These are phyloP conservation scores for Nyctibius bracteatus DNA, from an alignment of 2,113 vertebrate genomes.

Conservation along the genomic window DNA sequence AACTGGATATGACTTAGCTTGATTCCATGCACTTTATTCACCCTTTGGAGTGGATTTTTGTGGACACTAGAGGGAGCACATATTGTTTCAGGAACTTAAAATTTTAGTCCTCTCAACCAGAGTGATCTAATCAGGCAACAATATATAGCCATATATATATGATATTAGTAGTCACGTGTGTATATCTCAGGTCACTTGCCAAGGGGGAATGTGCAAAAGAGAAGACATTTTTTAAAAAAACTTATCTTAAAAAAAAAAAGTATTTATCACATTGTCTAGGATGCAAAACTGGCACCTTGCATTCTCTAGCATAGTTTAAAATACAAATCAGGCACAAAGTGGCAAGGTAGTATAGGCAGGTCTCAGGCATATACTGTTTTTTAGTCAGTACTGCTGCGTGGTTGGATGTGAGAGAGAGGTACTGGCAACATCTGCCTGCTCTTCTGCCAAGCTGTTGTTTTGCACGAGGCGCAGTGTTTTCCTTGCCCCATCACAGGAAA, in stretches of 20 bases:
- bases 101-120: background rate
- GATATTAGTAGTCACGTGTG: background rate
- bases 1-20: background rate
- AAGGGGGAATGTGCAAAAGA: background rate
- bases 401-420: background rate
- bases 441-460: rapidly evolving
- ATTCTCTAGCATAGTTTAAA: background rate
- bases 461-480: background rate
- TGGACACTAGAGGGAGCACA: constrained; percentile 58
- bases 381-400: background rate
- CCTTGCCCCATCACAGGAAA: background rate
- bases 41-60: background rate
- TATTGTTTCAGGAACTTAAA: constrained; percentile 5
- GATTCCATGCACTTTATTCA: background rate
- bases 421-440: background rate
- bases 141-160: background rate
- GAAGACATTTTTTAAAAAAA: background rate
- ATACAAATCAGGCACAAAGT: background rate
- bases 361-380: background rate
- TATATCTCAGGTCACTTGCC: background rate
- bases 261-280: background rate
- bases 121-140: background rate
- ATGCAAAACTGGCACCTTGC: background rate
- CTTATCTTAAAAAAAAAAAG: rapidly evolving
- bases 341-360: background rate